Percentiles rank a stretch among this genome's conserved stretches.
These are phyloP conservation scores for Triops cancriformis DNA, from an alignment of 1,140 invertebrate species.

Conservation along the genomic window DNA sequence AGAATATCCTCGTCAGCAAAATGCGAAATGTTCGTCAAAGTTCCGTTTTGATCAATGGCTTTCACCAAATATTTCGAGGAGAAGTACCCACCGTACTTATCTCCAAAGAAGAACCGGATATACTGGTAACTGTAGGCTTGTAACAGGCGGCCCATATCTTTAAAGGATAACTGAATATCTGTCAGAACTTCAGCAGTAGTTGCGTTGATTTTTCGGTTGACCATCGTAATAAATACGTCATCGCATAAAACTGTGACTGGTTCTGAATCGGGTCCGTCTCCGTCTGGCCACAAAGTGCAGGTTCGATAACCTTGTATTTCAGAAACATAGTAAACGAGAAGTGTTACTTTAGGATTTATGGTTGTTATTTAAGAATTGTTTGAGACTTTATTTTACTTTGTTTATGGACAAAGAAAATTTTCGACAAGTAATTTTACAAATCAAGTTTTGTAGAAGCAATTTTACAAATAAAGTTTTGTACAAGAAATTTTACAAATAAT, in stretches of 20 bases:
- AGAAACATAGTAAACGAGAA: too few relatives aligned
- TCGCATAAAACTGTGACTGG: not conserved
- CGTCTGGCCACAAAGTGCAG: not conserved
- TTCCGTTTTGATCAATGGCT: not conserved
- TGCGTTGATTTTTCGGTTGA: not conserved
- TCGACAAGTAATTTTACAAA: too few relatives aligned
- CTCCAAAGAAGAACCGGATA: not conserved
- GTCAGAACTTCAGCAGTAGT: not conserved
- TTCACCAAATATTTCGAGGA: not conserved
- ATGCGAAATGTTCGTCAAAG: not conserved
- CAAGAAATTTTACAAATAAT: too few relatives aligned
- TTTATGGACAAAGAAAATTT: too few relatives aligned
- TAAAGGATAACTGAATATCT: not conserved
- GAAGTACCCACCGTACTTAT: not conserved
- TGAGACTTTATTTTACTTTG: too few relatives aligned
- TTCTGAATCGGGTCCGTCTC: not conserved
- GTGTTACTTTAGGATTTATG: too few relatives aligned
- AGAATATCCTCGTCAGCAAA: not conserved
- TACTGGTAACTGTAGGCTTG: not conserved
- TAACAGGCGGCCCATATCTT: too few relatives aligned
- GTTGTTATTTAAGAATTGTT: too few relatives aligned
- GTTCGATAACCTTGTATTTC: not conserved
- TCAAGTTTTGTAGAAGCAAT: too few relatives aligned
- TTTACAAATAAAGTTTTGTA: too few relatives aligned
- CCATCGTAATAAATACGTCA: not conserved